phyloP scores from a whole-genome alignment of 2,797 vertebrate species.

The Syndactyla subalaris region DNA sequence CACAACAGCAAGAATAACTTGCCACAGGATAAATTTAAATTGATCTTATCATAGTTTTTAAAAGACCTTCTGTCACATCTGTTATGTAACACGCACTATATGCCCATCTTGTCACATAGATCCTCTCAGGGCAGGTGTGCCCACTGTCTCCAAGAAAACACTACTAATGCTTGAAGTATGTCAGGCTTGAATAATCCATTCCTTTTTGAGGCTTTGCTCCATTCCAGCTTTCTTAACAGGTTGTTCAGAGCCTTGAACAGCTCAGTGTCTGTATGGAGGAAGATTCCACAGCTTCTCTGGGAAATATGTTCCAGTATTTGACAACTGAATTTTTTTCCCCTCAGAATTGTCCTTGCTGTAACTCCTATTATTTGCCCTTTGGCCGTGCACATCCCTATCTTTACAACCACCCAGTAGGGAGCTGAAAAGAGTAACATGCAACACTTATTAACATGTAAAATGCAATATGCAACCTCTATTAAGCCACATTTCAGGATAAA shows the following conservation, averaged over 20 bases:
- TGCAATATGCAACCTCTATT: not conserved
- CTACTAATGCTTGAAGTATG: not conserved
- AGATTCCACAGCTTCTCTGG: not conserved
- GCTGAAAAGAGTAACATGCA: not conserved
- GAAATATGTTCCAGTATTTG: not conserved
- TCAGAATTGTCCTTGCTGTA: not conserved
- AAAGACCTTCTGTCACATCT: not conserved
- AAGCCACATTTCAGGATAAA: not conserved
- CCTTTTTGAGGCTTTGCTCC: not conserved
- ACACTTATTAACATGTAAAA: not conserved
- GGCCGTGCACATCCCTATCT: not conserved
- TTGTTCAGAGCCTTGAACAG: not conserved
- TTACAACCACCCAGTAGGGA: not conserved
- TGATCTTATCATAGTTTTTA: not conserved
- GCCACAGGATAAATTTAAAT: not conserved
- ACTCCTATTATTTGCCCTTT: not conserved
- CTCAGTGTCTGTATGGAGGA: not conserved
- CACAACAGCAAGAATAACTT: not conserved
- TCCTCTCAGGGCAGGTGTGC: not conserved
- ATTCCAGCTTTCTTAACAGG: not conserved
- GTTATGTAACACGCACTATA: accelerated
- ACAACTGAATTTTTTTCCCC: not conserved
- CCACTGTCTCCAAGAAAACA: not conserved
- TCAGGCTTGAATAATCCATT: not conserved
- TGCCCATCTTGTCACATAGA: not conserved